phyloP scores from a whole-genome alignment of 2,797 vertebrate genomes.

The Urophycis tenuis region DNA sequence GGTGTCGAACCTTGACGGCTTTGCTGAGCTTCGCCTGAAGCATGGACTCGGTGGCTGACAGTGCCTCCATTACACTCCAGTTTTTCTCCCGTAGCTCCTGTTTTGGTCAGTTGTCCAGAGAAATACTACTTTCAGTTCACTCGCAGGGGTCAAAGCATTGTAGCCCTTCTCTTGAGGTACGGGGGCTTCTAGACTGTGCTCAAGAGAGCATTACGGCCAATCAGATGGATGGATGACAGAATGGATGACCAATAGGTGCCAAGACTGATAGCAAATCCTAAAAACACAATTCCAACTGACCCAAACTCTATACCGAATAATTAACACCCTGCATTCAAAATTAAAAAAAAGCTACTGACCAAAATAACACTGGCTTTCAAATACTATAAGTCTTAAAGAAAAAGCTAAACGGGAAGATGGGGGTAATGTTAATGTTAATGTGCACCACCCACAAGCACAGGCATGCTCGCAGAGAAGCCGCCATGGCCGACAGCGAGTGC shows the following conservation, averaged over 20 bases:
- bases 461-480: slow-evolving; percentile 46
- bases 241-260: not conserved
- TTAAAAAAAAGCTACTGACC: not conserved
- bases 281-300: not conserved
- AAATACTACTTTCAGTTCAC: slow-evolving; percentile 94
- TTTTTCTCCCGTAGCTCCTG: slow-evolving; percentile 99
- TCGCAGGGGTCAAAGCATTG: slow-evolving; percentile 73
- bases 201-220: not conserved
- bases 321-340: not conserved
- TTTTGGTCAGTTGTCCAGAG: slow-evolving; percentile 93
- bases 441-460: slow-evolving; percentile 55
- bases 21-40: slow-evolving; percentile 99
- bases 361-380: slow-evolving; percentile 27
- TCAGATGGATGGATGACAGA: not conserved
- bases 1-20: slow-evolving; percentile 93
- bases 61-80: slow-evolving; percentile 99
- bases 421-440: slow-evolving; percentile 42
- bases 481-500: slow-evolving; percentile 24
- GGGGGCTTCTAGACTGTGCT: slow-evolving; percentile 1
- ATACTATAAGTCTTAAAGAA: slow-evolving; percentile 14
- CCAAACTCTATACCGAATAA: not conserved
- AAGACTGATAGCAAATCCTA: not conserved
- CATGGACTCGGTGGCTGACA: slow-evolving; percentile 99
- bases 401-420: slow-evolving; percentile 27
- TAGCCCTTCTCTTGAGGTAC: slow-evolving; percentile 48